These are phyloP conservation scores for Sitodiplosis mosellana DNA, from an alignment of 1,140 invertebrate species.

Conservation along the genomic window DNA sequence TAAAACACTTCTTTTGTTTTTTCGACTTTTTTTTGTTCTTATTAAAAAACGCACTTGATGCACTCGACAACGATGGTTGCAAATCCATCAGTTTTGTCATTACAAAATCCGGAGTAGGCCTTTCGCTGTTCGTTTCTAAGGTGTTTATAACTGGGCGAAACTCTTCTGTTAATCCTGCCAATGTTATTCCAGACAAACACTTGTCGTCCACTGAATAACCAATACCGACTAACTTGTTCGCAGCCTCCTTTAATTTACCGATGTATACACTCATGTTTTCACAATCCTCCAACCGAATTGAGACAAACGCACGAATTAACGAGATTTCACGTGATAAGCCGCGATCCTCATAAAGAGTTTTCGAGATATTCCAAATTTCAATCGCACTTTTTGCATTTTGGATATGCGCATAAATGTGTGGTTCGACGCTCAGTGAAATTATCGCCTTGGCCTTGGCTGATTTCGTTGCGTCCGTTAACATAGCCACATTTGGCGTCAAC, in stretches of 20 bases:
- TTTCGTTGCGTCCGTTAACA: background rate
- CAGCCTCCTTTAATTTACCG: background rate
- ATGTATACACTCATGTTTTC: background rate
- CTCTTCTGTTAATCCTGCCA: slow-evolving; percentile 18
- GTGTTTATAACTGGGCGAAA: slow-evolving; percentile 21
- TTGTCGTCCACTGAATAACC: slow-evolving; percentile 8
- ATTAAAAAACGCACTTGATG: no score
- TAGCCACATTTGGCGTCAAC: background rate
- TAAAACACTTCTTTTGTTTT: no score
- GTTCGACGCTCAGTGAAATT: background rate
- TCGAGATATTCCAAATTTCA: background rate
- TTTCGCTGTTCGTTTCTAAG: slow-evolving; percentile 3
- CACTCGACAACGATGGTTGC: no score
- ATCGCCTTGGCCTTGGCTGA: background rate
- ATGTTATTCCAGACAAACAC: slow-evolving; percentile 15
- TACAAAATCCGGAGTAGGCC: no score
- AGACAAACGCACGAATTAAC: background rate
- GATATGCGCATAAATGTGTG: background rate
- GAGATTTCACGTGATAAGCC: background rate
- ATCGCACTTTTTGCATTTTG: background rate
- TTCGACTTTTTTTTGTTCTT: no score
- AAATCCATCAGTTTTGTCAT: no score
- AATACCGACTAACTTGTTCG: slow-evolving; percentile 3
- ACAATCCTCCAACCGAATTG: background rate
- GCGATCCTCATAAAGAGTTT: background rate